These are phyloP conservation scores for Hetaerina americana DNA, from an alignment of 1,140 invertebrate species.

Conservation along the genomic window DNA sequence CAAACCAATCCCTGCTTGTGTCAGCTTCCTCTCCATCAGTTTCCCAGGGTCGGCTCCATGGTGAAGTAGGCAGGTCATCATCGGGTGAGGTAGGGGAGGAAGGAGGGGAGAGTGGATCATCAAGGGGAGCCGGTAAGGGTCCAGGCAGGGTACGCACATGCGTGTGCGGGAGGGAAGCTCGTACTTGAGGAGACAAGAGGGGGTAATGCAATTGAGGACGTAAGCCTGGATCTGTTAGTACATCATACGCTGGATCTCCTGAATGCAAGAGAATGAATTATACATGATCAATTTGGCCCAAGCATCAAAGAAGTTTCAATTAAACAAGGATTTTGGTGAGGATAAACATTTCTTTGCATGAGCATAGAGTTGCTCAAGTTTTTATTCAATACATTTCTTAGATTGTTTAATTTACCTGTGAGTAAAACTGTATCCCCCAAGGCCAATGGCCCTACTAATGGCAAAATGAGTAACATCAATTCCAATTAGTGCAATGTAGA, in stretches of 20 bases:
- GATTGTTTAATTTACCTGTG: too few relatives aligned
- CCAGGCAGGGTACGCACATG: conserved; percentile 31
- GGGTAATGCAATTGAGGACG: conserved; percentile 26
- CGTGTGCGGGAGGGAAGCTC: conserved; percentile 25
- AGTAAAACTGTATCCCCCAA: too few relatives aligned
- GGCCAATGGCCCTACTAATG: too few relatives aligned
- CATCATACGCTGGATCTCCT: conserved; percentile 29
- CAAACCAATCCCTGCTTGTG: conserved; percentile 31
- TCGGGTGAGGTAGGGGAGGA: not conserved
- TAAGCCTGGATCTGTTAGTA: conserved; percentile 29
- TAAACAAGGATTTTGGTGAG: too few relatives aligned
- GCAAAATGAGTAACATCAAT: too few relatives aligned
- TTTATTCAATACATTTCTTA: too few relatives aligned
- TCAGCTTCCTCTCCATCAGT: conserved; percentile 20
- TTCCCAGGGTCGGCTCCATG: conserved; percentile 25
- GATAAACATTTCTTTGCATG: too few relatives aligned
- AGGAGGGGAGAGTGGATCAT: not conserved
- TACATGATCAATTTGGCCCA: conserved; percentile 26
- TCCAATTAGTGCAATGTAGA: too few relatives aligned
- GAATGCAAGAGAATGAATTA: conserved; percentile 25
- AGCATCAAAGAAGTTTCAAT: too few relatives aligned
- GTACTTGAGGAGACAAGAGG: not conserved
- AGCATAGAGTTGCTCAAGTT: too few relatives aligned
- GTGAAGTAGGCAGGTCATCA: conserved; percentile 5
- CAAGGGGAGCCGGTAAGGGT: conserved; percentile 21